Base-by-base conservation (phyloP, 2,888 invertebrate species). In the Druceiella hillmani region DNA sequence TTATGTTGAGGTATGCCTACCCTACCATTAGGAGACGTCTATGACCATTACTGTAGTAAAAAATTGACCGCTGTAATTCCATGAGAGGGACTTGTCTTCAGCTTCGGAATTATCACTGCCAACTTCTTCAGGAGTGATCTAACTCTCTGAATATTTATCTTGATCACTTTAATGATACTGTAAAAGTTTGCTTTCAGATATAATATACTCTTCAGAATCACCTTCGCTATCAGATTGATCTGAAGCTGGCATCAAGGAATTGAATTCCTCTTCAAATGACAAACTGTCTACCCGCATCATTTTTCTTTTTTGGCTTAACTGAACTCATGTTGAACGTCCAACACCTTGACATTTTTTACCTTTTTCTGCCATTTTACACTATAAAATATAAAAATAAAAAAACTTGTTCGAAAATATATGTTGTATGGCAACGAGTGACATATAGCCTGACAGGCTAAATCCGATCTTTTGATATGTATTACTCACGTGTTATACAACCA, bases 371-470 rank as follows among this genome's bases (percentile, higher is more conserved):
- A 42, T 44, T 37, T 37, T 26, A 3, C 16, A 22, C n/a, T 15
- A 22, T 14, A 11, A 14, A 13, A 13, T 22, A 17, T 33, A 20
- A 22, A 28, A n/a, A n/a, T n/a, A n/a, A n/a, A n/a, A n/a, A n/a
- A n/a, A 31, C 22, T 30, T 6, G 3, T 30, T 12, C 4, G 13
- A 30, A 36, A 36, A 36, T 22, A 14, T 20, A 33, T 26, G n/a
- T 26, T 26, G 26, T 26, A 26, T 16, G 36, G 14, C 28, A 35
- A 27, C 14, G 13, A 15, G 28, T 22, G 25, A 14, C 13, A 16
- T 42, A 40, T 41, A 46, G 44, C 33, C 45, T 47, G 17, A 43
- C 45, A 43, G 43, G 46, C 45, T 46, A 38, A 38, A n/a, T n/a
- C 24, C n/a, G 13, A 25, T 37, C 33, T 44, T 44, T 31, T 13